Percentiles rank a stretch among this genome's conserved stretches.
Conservation (phyloP, 2,113 vertebrate species). For the Conger conger region DNA sequence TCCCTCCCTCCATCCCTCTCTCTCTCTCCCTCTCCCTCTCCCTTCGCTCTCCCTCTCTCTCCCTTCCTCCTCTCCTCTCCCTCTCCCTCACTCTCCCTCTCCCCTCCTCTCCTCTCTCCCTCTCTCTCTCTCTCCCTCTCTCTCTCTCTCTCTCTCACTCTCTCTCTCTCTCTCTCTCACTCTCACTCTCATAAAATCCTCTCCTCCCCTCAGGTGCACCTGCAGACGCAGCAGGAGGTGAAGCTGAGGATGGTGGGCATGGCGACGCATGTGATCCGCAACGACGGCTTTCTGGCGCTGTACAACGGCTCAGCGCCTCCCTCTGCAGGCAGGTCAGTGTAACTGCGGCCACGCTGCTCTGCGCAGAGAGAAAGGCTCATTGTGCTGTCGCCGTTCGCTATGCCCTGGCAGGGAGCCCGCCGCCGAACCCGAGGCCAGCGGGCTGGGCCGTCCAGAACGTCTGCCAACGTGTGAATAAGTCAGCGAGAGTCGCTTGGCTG, state of each 20-base stretch:
- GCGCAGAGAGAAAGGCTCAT: not conserved
- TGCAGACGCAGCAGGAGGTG: slow-evolving; percentile 97
- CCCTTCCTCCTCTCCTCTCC: too few species aligned
- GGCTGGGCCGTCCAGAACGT: not conserved
- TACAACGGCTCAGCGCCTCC: slow-evolving; percentile 92
- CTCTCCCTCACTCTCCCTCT: too few species aligned
- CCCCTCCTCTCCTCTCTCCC: too few species aligned
- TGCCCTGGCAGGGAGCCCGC: not conserved
- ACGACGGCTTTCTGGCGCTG: slow-evolving; percentile 83
- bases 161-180: too few species aligned
- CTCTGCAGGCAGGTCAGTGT: slow-evolving; percentile 85
- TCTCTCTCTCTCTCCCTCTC: too few species aligned
- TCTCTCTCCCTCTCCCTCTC: too few species aligned
- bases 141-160: too few species aligned
- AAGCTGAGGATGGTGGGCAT: slow-evolving; percentile 88
- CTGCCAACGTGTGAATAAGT: not conserved
- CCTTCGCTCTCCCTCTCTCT: too few species aligned
- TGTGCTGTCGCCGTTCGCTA: not conserved
- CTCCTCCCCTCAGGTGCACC: slow-evolving; percentile 79
- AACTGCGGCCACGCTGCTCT: not conserved
- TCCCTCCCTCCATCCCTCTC: too few species aligned
- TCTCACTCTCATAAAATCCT: not conserved
- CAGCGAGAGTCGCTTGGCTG: not conserved
- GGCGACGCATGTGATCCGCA: slow-evolving; percentile 84
- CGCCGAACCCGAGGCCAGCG: not conserved